A percentile compares a stretch with the other conserved stretches of the same genome.
Evolutionary conservation across 2,113 vertebrate species (phyloP).

Genomic region (Pristiophorus japonicus): DNA sequence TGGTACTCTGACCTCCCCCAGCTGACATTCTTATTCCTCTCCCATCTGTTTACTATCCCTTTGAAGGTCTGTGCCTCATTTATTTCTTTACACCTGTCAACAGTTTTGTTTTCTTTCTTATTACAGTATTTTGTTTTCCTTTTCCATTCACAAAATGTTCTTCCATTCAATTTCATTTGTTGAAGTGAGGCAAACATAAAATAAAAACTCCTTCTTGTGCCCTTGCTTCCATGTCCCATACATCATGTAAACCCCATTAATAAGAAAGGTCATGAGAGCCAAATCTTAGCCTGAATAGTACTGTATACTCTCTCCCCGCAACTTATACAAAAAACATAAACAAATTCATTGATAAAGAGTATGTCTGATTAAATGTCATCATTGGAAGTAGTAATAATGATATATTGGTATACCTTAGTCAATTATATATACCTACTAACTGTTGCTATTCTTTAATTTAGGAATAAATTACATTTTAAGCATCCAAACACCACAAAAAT

Average conservation of each 20-base stretch:
- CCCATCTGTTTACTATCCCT: constrained; percentile 24
- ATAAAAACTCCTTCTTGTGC: neutral
- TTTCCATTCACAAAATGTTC: constrained; percentile 19
- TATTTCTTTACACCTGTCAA: constrained; percentile 27
- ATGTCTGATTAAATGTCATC: too few relatives aligned
- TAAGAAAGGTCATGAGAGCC: neutral
- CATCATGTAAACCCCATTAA: neutral
- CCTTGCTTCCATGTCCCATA: neutral
- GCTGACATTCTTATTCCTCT: constrained; percentile 1
- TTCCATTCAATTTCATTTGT: neutral
- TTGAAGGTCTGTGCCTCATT: constrained; percentile 16
- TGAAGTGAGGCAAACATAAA: neutral
- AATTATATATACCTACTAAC: neutral
- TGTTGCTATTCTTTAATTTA: neutral
- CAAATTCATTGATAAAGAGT: neutral
- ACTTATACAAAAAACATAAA: neutral
- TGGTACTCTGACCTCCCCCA: constrained; percentile 15
- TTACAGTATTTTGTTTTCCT: neutral
- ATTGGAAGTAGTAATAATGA: too few relatives aligned
- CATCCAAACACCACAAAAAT: neutral
- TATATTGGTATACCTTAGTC: neutral
- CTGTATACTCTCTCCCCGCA: neutral
- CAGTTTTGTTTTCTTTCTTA: neutral
- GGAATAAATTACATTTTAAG: constrained; percentile 2
- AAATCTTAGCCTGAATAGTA: neutral